Conservation (phyloP, 2,113 vertebrate genomes). For the Perca schrenkii region DNA sequence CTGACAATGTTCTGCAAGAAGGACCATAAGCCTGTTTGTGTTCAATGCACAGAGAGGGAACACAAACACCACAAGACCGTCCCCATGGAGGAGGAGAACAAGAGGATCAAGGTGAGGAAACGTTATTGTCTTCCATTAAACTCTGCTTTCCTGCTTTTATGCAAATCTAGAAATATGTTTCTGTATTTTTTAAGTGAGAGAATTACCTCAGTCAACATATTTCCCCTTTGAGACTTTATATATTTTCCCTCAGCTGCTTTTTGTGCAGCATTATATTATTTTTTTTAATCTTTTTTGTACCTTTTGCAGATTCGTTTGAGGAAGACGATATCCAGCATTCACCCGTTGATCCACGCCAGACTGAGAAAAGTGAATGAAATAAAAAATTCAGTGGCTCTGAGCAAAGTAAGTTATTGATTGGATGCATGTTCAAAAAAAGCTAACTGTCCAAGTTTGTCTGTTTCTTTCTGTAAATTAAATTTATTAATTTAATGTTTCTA, state of each 20-base stretch:
- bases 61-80: conserved; percentile 87
- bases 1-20: conserved; percentile 91
- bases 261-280: too few relatives aligned
- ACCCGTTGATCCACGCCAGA: conserved; percentile 62
- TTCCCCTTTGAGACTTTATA: background rate
- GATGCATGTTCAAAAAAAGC: background rate
- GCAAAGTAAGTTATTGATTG: conserved; percentile 53
- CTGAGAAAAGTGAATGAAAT: conserved; percentile 58
- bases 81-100: conserved; percentile 86
- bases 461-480: background rate
- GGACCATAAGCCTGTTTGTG: conserved; percentile 89
- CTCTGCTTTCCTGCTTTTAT: background rate
- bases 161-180: too few relatives aligned
- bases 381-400: conserved; percentile 24
- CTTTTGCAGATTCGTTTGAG: conserved; percentile 32
- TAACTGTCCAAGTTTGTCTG: too few relatives aligned
- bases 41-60: conserved; percentile 87
- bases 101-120: conserved; percentile 85
- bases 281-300: background rate
- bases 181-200: background rate
- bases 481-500: fast-evolving
- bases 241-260: too few relatives aligned
- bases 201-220: background rate
- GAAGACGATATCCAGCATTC: conserved; percentile 29
- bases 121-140: background rate